Conservation (phyloP, 92 coral and sea anemone species). For the Actinostola sp. region DNA sequence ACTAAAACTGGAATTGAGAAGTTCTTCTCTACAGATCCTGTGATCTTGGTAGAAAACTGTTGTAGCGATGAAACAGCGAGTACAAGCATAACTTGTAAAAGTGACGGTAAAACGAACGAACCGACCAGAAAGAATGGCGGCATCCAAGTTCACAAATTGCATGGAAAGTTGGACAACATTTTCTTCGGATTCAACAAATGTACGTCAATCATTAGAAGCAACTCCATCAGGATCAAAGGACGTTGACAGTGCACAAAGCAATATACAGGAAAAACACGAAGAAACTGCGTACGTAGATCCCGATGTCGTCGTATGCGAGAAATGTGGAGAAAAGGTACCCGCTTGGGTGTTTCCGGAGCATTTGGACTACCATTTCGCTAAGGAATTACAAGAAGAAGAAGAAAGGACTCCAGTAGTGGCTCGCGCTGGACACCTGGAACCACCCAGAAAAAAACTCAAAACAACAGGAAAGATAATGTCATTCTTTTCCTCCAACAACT, state of each 20-base stretch:
- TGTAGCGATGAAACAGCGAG: neutral
- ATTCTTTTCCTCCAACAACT: slow-evolving; percentile 19
- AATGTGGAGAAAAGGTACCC: slow-evolving; percentile 61
- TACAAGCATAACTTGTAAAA: neutral
- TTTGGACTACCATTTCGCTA: slow-evolving; percentile 83
- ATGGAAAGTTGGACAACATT: no score
- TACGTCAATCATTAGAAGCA: neutral
- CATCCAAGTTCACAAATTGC: no score
- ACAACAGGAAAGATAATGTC: slow-evolving; percentile 20
- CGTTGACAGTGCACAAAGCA: neutral
- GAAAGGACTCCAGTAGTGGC: neutral
- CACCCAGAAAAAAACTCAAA: slow-evolving; percentile 38
- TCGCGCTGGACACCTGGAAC: slow-evolving; percentile 1
- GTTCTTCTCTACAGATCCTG: neutral
- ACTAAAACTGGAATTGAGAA: slow-evolving; percentile 7
- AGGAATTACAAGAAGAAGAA: slow-evolving; percentile 66
- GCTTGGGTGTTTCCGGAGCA: slow-evolving; percentile 77
- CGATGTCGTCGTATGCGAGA: slow-evolving; percentile 59
- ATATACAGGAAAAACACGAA: slow-evolving; percentile 1
- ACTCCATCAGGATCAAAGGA: slow-evolving; percentile 5
- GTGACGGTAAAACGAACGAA: neutral
- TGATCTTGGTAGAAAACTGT: no score
- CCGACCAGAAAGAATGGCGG: slow-evolving; percentile 15
- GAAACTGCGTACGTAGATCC: slow-evolving; percentile 24
- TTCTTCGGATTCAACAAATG: neutral